Conservation (phyloP, 2,888 invertebrate species). For the Torymus tubicola region DNA sequence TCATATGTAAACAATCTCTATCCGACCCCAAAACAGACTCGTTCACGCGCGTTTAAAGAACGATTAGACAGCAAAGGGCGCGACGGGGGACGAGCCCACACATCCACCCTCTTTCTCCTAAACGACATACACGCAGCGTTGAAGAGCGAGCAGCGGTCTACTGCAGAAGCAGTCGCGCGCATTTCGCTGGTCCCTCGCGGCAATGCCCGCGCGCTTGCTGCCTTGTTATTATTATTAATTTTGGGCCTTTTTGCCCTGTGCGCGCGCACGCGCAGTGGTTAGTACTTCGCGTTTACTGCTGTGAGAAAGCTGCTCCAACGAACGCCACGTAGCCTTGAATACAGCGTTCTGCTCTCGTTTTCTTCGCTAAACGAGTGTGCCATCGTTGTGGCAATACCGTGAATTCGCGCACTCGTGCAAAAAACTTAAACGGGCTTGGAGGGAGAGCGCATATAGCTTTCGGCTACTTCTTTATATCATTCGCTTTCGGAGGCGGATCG, state of each 20-base stretch:
- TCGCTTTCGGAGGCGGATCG: conserved; percentile 1
- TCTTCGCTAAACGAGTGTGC: conserved; percentile 30
- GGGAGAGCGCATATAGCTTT: background rate
- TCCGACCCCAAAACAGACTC: conserved; percentile 65
- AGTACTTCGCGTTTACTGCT: conserved; percentile 70
- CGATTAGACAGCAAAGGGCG: conserved; percentile 74
- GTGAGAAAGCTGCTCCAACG: conserved; percentile 67
- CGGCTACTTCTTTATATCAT: conserved; percentile 32
- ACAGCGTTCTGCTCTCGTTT: background rate
- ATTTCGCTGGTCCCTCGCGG: conserved; percentile 10
- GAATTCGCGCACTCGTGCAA: conserved; percentile 20
- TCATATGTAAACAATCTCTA: background rate
- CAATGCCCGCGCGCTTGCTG: conserved; percentile 47
- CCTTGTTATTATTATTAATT: conserved; percentile 71
- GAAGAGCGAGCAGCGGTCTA: background rate
- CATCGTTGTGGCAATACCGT: conserved; percentile 10
- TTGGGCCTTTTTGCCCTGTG: conserved; percentile 62
- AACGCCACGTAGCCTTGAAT: background rate
- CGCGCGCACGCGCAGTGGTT: conserved; percentile 66
- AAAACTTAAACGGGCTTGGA: background rate
- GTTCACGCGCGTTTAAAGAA: conserved; percentile 76
- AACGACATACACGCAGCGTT: background rate
- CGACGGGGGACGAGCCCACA: conserved; percentile 66
- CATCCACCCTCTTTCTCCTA: conserved; percentile 60
- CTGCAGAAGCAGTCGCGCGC: background rate